A percentile compares a stretch with the other conserved stretches of the same genome.
Conservation (phyloP, 1,140 invertebrate genomes). For the Lysiphlebus fabarum region DNA sequence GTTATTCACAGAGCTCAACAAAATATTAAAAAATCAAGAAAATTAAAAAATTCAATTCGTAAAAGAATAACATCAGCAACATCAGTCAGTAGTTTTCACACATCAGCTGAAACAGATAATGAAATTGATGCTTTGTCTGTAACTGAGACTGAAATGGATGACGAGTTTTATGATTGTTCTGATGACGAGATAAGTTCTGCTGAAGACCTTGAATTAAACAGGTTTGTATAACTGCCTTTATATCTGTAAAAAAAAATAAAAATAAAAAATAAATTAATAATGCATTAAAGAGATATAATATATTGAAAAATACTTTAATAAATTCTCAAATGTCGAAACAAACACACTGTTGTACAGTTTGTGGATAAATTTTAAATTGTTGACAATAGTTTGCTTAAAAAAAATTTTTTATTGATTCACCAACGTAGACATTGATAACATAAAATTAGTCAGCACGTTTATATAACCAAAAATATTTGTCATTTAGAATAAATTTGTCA, state of each 20-base stretch:
- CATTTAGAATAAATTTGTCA: no score
- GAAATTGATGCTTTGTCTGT: conserved; percentile 47
- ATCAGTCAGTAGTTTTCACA: conserved; percentile 34
- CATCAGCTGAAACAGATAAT: conserved; percentile 41
- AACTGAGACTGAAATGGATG: conserved; percentile 49
- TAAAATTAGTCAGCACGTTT: neutral
- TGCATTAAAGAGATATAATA: no score
- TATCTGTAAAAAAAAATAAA: neutral
- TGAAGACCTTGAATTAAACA: conserved; percentile 37
- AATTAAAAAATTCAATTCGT: conserved; percentile 29
- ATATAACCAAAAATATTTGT: conserved; percentile 11
- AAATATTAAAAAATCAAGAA: conserved; percentile 38
- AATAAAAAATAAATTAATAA: conserved; percentile 15
- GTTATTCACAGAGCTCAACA: conserved; percentile 30
- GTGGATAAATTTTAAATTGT: neutral
- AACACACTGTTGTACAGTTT: no score
- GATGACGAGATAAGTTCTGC: conserved; percentile 39
- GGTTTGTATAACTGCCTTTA: conserved; percentile 37
- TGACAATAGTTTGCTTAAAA: no score
- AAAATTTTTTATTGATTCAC: no score
- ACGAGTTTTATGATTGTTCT: conserved; percentile 54
- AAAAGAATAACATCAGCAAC: conserved; percentile 34
- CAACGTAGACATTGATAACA: no score
- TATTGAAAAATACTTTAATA: no score
- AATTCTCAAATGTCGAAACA: no score